Conservation (phyloP, 2,113 vertebrate genomes). For the Halichoerus grypus region DNA sequence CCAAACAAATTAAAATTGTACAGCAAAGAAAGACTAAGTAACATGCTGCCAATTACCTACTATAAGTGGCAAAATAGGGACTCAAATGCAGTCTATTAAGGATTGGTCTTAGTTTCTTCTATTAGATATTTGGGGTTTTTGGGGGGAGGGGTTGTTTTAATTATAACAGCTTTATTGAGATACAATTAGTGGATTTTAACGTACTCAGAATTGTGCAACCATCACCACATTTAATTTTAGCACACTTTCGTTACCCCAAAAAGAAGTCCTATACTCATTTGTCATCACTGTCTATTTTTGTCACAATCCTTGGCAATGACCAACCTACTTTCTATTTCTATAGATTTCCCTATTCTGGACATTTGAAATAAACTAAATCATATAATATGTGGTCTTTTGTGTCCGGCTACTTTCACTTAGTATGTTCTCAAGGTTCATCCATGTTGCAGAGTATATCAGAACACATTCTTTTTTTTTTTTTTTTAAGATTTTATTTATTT, state of each 20-base stretch:
- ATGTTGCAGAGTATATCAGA: neutral
- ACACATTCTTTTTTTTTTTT: neutral
- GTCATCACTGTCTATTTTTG: neutral
- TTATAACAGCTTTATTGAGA: slow-evolving; percentile 8
- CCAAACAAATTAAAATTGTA: neutral
- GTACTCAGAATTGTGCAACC: neutral
- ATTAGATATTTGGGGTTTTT: neutral
- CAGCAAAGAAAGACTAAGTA: neutral
- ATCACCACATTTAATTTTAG: neutral
- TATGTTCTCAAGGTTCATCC: neutral
- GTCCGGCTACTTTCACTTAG: neutral
- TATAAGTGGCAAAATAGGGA: neutral
- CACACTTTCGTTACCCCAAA: neutral
- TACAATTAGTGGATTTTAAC: neutral
- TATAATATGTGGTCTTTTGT: neutral
- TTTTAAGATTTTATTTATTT: no score
- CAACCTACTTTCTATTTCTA: neutral
- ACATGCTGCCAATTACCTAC: neutral
- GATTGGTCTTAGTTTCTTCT: neutral
- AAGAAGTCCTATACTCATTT: neutral
- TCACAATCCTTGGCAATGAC: neutral
- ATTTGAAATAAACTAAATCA: neutral
- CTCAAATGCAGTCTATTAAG: slow-evolving; percentile 25
- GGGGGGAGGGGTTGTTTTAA: neutral
- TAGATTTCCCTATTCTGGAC: neutral